A percentile compares a stretch with the other conserved stretches of the same genome.
Conservation (phyloP, 2,888 invertebrate genomes). For the Andrena praecox region DNA sequence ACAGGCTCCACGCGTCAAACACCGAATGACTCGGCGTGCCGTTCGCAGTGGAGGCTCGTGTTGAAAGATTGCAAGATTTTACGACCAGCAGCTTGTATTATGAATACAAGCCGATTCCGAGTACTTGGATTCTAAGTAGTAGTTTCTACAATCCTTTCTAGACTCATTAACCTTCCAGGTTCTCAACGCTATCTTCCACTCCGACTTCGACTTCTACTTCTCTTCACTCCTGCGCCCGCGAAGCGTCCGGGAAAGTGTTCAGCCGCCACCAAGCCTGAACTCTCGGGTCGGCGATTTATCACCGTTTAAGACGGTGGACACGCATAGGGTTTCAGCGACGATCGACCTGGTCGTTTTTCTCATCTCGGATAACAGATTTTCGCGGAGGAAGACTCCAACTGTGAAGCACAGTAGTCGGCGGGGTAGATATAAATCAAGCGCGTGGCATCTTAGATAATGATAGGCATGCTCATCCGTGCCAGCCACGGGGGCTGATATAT, state of each 20-base stretch:
- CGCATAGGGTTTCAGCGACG: neutral
- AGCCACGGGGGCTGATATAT: constrained; percentile 69
- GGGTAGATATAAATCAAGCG: constrained; percentile 73
- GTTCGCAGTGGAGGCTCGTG: neutral
- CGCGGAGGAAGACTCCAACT: constrained; percentile 23
- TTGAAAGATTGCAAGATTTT: no score
- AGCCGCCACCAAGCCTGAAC: neutral
- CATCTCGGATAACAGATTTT: constrained; percentile 22
- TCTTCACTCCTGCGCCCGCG: no score
- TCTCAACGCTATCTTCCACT: no score
- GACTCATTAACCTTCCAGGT: no score
- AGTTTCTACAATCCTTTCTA: no score
- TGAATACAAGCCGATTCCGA: no score
- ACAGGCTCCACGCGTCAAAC: neutral
- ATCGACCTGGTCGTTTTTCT: neutral
- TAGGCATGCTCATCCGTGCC: constrained; percentile 68
- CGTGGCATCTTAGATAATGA: constrained; percentile 75
- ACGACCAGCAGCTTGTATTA: no score
- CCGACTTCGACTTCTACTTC: no score
- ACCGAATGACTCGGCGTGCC: neutral
- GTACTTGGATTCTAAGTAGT: no score
- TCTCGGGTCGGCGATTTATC: neutral
- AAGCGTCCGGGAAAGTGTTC: no score
- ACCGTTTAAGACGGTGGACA: neutral
- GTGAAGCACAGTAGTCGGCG: constrained; percentile 61